phyloP scores from a whole-genome alignment of 2,797 vertebrate genomes.

The Lindbergichthys nudifrons region DNA sequence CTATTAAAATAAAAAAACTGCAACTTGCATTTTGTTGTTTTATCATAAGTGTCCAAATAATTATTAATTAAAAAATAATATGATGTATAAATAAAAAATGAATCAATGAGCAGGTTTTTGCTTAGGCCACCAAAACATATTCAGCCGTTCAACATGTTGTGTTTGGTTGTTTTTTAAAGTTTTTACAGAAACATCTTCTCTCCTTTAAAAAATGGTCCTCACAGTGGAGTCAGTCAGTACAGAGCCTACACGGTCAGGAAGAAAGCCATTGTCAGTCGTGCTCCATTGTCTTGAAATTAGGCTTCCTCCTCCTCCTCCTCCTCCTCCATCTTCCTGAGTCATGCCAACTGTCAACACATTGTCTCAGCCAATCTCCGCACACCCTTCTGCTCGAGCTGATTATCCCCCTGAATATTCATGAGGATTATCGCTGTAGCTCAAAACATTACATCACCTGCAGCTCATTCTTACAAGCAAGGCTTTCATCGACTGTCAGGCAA shows the following conservation, averaged over 20 bases:
- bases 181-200: background rate
- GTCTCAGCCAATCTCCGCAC: slow-evolving; percentile 57
- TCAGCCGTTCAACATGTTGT: background rate
- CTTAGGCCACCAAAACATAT: background rate
- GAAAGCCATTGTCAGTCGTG: slow-evolving; percentile 12
- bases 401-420: slow-evolving; percentile 68
- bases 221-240: too few relatives aligned
- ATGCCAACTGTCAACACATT: slow-evolving; percentile 51
- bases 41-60: too few relatives aligned
- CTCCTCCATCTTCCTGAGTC: slow-evolving; percentile 49
- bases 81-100: background rate
- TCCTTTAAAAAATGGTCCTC: background rate
- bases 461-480: slow-evolving; percentile 24
- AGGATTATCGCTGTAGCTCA: slow-evolving; percentile 55
- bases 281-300: slow-evolving; percentile 45
- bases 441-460: slow-evolving; percentile 61
- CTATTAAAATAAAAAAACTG: too few relatives aligned
- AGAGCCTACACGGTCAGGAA: slow-evolving; percentile 2
- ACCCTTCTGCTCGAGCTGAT: slow-evolving; percentile 47
- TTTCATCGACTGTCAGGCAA: slow-evolving; percentile 12
- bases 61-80: too few relatives aligned
- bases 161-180: background rate
- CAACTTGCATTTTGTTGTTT: too few relatives aligned
- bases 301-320: slow-evolving; percentile 1
- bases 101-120: background rate